phyloP scores from a whole-genome alignment of 2,113 vertebrate species.

The Holacanthus passer region DNA sequence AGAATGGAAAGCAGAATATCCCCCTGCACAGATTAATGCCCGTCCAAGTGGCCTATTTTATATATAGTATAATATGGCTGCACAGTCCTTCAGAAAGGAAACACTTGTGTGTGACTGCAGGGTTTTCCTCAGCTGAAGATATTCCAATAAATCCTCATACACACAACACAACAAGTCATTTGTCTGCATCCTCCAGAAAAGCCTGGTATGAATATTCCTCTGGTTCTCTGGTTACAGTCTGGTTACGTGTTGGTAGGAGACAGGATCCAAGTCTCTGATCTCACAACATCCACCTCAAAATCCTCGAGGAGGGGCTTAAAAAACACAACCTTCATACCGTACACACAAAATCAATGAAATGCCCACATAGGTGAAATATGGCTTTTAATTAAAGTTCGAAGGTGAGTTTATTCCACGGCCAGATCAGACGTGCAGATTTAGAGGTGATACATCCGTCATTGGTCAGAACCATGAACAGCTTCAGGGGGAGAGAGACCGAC shows the following conservation, averaged over 20 bases:
- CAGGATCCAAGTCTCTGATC: too few species aligned
- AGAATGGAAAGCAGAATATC: slow-evolving; percentile 49
- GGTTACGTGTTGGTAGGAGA: not conserved
- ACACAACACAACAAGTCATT: not conserved
- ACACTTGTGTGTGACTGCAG: not conserved
- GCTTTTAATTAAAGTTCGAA: not conserved
- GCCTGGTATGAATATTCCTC: not conserved
- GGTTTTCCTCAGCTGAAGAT: not conserved
- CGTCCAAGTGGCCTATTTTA: slow-evolving; percentile 37
- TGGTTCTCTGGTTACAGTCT: too few species aligned
- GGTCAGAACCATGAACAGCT: not conserved
- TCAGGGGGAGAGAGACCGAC: not conserved
- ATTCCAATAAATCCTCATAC: not conserved
- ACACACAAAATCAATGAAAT: not conserved
- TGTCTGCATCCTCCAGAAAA: not conserved
- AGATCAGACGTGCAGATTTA: not conserved
- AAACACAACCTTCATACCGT: not conserved
- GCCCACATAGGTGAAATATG: not conserved
- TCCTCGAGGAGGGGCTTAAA: not conserved
- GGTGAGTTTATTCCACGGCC: not conserved
- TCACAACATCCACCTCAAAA: not conserved
- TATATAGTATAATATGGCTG: slow-evolving; percentile 14
- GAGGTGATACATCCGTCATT: too few species aligned
- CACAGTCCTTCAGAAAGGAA: not conserved
- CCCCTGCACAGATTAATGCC: slow-evolving; percentile 24